A percentile compares a stretch with the other conserved stretches of the same genome.
These are phyloP conservation scores for Hetaerina titia DNA, from an alignment of 2,888 invertebrate genomes.

Conservation along the genomic window DNA sequence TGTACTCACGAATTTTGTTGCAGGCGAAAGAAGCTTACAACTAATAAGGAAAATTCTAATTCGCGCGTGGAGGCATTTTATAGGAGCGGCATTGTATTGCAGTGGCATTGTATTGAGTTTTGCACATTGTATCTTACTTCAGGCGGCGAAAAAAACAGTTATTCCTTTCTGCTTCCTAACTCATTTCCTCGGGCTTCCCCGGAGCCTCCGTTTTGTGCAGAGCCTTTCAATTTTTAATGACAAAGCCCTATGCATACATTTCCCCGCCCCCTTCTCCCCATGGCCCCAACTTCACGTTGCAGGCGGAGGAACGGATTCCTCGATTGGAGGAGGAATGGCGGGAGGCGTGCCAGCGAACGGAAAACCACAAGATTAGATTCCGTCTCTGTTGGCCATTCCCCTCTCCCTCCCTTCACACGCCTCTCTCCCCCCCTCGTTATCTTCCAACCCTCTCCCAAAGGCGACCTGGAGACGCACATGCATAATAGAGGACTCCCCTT, in stretches of 20 bases:
- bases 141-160: background rate
- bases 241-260: background rate
- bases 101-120: background rate
- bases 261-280: background rate
- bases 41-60: background rate
- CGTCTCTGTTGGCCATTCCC: background rate
- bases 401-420: background rate
- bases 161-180: background rate
- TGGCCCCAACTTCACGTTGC: background rate
- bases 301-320: background rate
- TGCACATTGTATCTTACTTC: background rate
- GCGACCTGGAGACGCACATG: background rate
- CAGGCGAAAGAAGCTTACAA: background rate
- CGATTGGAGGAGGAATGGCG: background rate
- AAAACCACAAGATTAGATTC: background rate
- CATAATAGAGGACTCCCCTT: background rate
- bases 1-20: too few relatives aligned
- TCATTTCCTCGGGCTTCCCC: background rate
- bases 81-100: background rate
- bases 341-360: background rate
- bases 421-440: slow-evolving; percentile 9
- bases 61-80: background rate
- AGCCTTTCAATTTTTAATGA: slow-evolving; percentile 31
- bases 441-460: background rate
- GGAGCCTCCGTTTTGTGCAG: background rate